Evolutionary conservation across 1,140 invertebrate species (phyloP).

Genomic region (Plodia interpunctella): DNA sequence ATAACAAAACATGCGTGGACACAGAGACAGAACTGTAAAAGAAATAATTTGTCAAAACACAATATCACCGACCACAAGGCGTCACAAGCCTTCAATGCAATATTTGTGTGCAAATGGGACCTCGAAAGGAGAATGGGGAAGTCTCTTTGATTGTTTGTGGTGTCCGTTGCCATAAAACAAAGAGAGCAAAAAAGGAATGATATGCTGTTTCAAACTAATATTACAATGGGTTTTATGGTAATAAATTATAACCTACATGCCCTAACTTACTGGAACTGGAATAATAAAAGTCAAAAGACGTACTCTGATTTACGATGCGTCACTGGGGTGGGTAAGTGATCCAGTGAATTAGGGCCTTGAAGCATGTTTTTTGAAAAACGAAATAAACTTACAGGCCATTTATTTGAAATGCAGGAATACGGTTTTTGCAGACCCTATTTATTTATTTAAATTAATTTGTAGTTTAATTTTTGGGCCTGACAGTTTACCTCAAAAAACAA

Average conservation of each 20-base stretch:
- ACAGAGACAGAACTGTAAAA: conserved; percentile 54
- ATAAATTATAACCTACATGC: neutral
- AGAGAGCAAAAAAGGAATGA: too few relatives aligned
- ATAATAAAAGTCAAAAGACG: neutral
- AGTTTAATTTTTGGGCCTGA: too few relatives aligned
- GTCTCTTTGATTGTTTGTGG: conserved; percentile 46
- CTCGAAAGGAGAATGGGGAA: conserved; percentile 61
- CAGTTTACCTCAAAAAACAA: too few relatives aligned
- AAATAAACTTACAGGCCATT: neutral
- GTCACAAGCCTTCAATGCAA: conserved; percentile 19
- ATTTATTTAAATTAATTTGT: too few relatives aligned
- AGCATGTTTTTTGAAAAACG: neutral
- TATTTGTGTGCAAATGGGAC: conserved; percentile 69
- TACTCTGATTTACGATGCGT: too few relatives aligned
- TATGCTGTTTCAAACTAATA: too few relatives aligned
- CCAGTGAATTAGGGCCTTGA: too few relatives aligned
- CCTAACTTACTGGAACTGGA: neutral
- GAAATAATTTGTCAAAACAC: neutral
- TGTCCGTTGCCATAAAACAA: conserved; percentile 45
- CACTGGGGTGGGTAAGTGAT: too few relatives aligned
- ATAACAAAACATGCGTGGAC: conserved; percentile 73
- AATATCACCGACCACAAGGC: neutral
- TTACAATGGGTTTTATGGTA: too few relatives aligned
- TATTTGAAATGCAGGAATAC: too few relatives aligned
- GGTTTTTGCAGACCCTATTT: too few relatives aligned